Conservation (phyloP, 2,888 invertebrate species). For the Lydus trimaculatus region DNA sequence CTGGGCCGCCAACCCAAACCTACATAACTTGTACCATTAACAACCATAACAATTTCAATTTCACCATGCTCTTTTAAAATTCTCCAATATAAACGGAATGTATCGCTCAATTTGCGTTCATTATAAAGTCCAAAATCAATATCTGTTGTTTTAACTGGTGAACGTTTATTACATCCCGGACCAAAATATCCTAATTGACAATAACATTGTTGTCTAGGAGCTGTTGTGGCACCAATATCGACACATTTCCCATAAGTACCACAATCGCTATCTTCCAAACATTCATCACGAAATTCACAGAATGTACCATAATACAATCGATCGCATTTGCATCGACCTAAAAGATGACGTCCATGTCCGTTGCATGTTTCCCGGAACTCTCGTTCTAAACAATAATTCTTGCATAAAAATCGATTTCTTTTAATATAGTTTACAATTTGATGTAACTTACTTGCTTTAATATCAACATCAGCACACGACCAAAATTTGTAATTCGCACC, state of each 20-base stretch:
- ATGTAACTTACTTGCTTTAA: conserved; percentile 67
- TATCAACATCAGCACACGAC: conserved; percentile 95
- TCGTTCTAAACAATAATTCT: conserved; percentile 65
- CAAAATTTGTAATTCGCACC: conserved; percentile 84
- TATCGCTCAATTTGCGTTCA: conserved; percentile 74
- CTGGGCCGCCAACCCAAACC: conserved; percentile 93
- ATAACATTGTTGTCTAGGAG: conserved; percentile 86
- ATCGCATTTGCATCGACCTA: conserved; percentile 82
- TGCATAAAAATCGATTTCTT: not conserved
- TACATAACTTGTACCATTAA: conserved; percentile 88
- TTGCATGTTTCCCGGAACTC: conserved; percentile 85
- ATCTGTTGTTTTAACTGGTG: conserved; percentile 76
- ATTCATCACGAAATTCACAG: conserved; percentile 92
- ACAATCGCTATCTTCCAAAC: conserved; percentile 84
- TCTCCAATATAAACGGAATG: conserved; percentile 85
- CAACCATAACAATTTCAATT: conserved; percentile 85
- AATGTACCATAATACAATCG: conserved; percentile 80
- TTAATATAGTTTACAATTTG: not conserved
- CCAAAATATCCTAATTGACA: conserved; percentile 92
- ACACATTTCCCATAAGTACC: conserved; percentile 86
- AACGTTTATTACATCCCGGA: conserved; percentile 83
- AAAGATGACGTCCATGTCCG: conserved; percentile 80
- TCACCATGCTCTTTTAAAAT: conserved; percentile 84
- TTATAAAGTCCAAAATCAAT: conserved; percentile 77
- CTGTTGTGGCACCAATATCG: conserved; percentile 79